Conservation (phyloP, 2,113 vertebrate genomes). For the Lophius piscatorius region DNA sequence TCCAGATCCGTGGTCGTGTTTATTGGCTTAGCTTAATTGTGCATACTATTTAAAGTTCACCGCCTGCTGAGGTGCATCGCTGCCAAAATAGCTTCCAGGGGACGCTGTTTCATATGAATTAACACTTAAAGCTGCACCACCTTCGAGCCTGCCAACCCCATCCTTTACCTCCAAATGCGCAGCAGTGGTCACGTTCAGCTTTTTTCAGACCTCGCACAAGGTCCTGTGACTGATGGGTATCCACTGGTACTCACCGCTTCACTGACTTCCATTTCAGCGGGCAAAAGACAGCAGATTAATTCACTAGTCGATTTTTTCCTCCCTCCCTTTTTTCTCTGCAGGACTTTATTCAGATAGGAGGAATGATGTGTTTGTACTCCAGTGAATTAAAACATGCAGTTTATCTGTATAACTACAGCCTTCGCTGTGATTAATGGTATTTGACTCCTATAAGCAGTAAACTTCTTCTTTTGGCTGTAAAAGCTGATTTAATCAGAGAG, state of each 20-base stretch:
- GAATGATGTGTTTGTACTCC: slow-evolving; percentile 62
- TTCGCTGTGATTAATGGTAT: slow-evolving; percentile 57
- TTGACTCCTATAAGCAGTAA: slow-evolving; percentile 63
- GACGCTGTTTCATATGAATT: slow-evolving; percentile 68
- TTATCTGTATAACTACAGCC: slow-evolving; percentile 54
- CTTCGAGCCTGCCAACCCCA: slow-evolving; percentile 35
- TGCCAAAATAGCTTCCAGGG: slow-evolving; percentile 70
- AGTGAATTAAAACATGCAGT: slow-evolving; percentile 64
- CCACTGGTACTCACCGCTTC: slow-evolving; percentile 50
- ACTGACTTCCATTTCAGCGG: slow-evolving; percentile 63
- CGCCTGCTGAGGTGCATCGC: slow-evolving; percentile 61
- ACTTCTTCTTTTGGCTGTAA: slow-evolving; percentile 58
- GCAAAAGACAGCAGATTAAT: slow-evolving; percentile 68
- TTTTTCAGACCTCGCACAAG: slow-evolving; percentile 45
- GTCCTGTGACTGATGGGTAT: slow-evolving; percentile 64
- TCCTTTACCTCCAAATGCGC: slow-evolving; percentile 43
- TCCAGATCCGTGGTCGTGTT: slow-evolving; percentile 47
- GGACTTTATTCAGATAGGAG: slow-evolving; percentile 56
- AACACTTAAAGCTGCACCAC: slow-evolving; percentile 56
- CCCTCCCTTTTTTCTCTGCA: slow-evolving; percentile 10
- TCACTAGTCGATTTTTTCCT: slow-evolving; percentile 41
- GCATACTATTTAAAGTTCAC: slow-evolving; percentile 71
- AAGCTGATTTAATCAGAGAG: slow-evolving; percentile 58
- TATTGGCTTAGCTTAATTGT: slow-evolving; percentile 75
- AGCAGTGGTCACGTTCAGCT: slow-evolving; percentile 34